phyloP scores from a whole-genome alignment of 2,113 vertebrate species.

The Aix galericulata region DNA sequence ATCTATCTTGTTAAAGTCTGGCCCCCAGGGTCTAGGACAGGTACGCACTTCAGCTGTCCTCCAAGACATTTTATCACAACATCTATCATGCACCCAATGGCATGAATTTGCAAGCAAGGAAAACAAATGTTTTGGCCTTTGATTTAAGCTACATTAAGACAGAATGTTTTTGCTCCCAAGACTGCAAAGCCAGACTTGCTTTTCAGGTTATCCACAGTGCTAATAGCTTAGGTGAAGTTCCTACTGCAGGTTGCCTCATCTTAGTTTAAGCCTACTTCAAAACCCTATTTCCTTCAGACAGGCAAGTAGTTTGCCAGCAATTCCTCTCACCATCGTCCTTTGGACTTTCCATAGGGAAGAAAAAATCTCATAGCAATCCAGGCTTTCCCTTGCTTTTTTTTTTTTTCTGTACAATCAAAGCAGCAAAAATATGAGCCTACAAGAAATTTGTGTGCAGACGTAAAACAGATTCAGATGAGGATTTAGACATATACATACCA shows the following conservation, averaged over 20 bases:
- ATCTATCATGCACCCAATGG: neutral
- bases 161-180: constrained; percentile 13
- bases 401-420: neutral
- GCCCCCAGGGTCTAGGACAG: neutral
- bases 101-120: neutral
- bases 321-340: neutral
- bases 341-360: neutral
- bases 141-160: constrained; percentile 48
- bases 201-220: constrained; percentile 35
- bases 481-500: neutral
- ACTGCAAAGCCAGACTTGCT: constrained; percentile 41
- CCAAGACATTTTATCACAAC: neutral
- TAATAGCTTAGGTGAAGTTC: neutral
- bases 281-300: constrained; percentile 15
- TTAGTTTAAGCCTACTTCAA: constrained; percentile 48
- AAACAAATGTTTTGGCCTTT: constrained; percentile 36
- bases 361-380: neutral
- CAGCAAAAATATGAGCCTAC: neutral
- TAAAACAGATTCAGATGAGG: neutral
- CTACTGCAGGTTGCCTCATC: constrained; percentile 26
- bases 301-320: constrained; percentile 4
- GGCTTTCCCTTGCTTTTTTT: neutral
- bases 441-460: neutral
- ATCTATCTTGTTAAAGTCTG: neutral
- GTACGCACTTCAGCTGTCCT: neutral